Percentiles rank a stretch among this genome's conserved stretches.
Conservation (phyloP, 2,113 vertebrate genomes). For the Xenopus laevis region DNA sequence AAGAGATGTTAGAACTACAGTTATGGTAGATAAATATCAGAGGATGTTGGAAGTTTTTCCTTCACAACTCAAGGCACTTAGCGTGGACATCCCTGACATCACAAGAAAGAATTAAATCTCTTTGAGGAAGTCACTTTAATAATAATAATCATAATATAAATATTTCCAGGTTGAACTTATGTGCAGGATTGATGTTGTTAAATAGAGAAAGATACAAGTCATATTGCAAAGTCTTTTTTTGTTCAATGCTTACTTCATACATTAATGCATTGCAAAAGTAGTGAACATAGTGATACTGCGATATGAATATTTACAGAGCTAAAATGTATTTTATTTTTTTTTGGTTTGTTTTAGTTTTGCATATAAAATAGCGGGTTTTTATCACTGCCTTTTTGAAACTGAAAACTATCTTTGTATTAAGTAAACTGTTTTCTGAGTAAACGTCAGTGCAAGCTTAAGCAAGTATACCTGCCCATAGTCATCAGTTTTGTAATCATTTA, state of each 20-base stretch:
- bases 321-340: conserved; percentile 56
- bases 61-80: too few species aligned
- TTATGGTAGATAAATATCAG: too few species aligned
- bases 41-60: too few species aligned
- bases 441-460: conserved; percentile 83
- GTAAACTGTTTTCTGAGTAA: conserved; percentile 31
- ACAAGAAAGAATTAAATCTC: neutral
- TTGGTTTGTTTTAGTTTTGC: conserved; percentile 22
- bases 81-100: too few species aligned
- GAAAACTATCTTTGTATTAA: conserved; percentile 4
- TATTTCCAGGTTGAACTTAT: neutral
- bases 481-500: conserved; percentile 56
- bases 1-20: too few species aligned
- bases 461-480: conserved; percentile 65
- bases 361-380: conserved; percentile 73
- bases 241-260: conserved; percentile 58
- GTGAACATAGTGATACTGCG: conserved; percentile 74
- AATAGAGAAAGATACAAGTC: too few species aligned
- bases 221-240: too few species aligned
- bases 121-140: neutral
- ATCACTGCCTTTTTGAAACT: conserved; percentile 65
- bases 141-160: neutral
- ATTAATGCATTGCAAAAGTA: conserved; percentile 75
- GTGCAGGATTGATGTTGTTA: neutral
- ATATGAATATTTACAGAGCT: conserved; percentile 83